Conservation (phyloP, 2,888 invertebrate species). For the Tinea trinotella region DNA sequence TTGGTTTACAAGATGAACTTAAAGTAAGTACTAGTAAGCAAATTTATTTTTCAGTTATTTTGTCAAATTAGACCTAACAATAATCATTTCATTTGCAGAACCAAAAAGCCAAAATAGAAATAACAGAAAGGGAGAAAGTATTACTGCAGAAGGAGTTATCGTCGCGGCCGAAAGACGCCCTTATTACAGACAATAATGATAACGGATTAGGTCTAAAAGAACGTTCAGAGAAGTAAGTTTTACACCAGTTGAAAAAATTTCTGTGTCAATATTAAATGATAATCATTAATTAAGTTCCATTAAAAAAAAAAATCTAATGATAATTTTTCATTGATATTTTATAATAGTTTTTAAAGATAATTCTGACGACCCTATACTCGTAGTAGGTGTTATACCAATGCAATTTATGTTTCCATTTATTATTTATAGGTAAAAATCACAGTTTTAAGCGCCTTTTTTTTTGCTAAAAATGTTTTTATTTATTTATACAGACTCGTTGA, state of each 20-base stretch:
- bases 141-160: conserved; percentile 49
- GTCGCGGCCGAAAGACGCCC: conserved; percentile 32
- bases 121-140: conserved; percentile 52
- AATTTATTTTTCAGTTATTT: no score
- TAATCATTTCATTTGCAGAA: conserved; percentile 31
- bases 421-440: no score
- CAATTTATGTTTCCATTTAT: no score
- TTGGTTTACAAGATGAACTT: conserved; percentile 52
- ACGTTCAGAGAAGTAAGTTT: conserved; percentile 40
- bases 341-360: no score
- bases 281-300: no score
- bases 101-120: conserved; percentile 50
- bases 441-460: no score
- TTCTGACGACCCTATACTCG: no score
- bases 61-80: no score
- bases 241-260: neutral
- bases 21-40: conserved; percentile 36
- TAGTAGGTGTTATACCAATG: no score
- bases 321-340: no score
- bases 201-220: conserved; percentile 50
- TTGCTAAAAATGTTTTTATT: no score
- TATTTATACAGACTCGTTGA: neutral
- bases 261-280: neutral
- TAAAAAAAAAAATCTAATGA: neutral
- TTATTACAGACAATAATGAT: conserved; percentile 51